These are phyloP conservation scores for Melitaea athalia DNA, from an alignment of 2,888 invertebrate species.

Conservation along the genomic window DNA sequence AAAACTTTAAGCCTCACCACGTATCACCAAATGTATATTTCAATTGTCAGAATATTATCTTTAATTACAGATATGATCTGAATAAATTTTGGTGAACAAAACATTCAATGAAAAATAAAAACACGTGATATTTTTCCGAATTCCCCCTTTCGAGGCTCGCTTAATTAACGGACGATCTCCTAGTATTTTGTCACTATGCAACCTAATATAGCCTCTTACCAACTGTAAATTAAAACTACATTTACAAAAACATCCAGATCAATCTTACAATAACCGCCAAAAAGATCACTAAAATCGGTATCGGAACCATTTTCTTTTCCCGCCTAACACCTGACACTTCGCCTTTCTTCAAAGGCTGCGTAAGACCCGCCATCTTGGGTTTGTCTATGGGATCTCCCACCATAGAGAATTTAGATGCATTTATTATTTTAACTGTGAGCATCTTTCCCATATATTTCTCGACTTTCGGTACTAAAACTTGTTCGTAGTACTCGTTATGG, in stretches of 20 bases:
- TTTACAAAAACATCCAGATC: slow-evolving; percentile 69
- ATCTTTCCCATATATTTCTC: slow-evolving; percentile 91
- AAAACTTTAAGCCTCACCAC: too few relatives aligned
- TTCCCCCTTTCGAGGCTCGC: too few relatives aligned
- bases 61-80: too few relatives aligned
- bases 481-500: slow-evolving; percentile 98
- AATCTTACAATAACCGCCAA: slow-evolving; percentile 70
- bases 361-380: slow-evolving; percentile 78
- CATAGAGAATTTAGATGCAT: slow-evolving; percentile 90
- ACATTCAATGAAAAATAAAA: too few relatives aligned
- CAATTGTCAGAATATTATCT: too few relatives aligned
- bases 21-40: too few relatives aligned
- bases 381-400: slow-evolving; percentile 84
- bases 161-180: too few relatives aligned
- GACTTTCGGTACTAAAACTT: slow-evolving; percentile 90
- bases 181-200: neutral
- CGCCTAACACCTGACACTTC: slow-evolving; percentile 76
- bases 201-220: neutral
- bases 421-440: slow-evolving; percentile 88
- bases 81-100: too few relatives aligned
- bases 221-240: slow-evolving; percentile 10
- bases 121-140: too few relatives aligned
- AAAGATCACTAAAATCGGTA: slow-evolving; percentile 62
- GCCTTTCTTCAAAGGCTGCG: slow-evolving; percentile 79
- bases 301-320: slow-evolving; percentile 52